These are phyloP conservation scores for Prochilodus magdalenae DNA, from an alignment of 2,113 vertebrate species.

Conservation along the genomic window DNA sequence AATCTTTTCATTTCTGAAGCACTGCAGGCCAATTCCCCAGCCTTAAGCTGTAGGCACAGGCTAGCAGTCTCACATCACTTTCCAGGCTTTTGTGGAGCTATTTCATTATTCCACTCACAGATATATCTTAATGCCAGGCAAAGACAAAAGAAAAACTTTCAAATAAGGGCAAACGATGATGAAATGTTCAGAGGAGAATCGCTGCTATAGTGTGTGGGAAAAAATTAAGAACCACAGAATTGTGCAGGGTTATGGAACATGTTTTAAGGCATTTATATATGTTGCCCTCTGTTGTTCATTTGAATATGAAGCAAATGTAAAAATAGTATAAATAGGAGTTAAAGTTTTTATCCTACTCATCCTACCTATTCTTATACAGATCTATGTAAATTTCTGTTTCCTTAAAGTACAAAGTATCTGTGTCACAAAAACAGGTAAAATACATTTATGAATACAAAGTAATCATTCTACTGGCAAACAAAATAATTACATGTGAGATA, in stretches of 20 bases:
- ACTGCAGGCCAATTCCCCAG: background rate
- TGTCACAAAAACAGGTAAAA: too few species aligned
- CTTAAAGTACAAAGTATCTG: too few species aligned
- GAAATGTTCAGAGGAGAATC: background rate
- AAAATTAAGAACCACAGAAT: background rate
- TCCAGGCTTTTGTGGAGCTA: background rate
- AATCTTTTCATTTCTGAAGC: background rate
- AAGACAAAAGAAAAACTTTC: background rate
- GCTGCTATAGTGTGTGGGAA: background rate
- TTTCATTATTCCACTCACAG: conserved; percentile 2
- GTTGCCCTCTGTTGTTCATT: background rate
- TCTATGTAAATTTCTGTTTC: too few species aligned
- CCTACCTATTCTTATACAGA: too few species aligned
- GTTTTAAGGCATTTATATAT: background rate
- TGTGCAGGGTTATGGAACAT: background rate
- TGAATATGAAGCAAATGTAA: too few species aligned
- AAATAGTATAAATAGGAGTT: too few species aligned
- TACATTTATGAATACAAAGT: too few species aligned
- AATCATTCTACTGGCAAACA: too few species aligned
- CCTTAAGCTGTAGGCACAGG: background rate
- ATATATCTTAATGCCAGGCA: background rate
- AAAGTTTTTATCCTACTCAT: too few species aligned
- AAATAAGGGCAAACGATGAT: background rate
- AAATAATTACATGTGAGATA: too few species aligned
- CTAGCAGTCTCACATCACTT: background rate